These are phyloP conservation scores for Hucho hucho DNA, from an alignment of 2,113 vertebrate species.

Conservation along the genomic window DNA sequence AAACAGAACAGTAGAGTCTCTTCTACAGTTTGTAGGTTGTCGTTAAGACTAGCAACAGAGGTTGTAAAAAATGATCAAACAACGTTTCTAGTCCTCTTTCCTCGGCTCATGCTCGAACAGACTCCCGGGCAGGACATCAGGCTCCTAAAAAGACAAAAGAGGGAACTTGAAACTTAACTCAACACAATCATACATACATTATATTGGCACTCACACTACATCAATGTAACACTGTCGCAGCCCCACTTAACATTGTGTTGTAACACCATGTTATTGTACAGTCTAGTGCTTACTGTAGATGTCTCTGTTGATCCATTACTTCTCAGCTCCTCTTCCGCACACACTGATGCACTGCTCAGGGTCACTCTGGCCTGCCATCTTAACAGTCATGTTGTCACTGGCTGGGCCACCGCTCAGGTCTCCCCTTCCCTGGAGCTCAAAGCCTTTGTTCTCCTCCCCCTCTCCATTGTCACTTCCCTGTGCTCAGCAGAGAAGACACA, in stretches of 20 bases:
- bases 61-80: conserved; percentile 2
- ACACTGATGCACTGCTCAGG: conserved; percentile 41
- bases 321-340: conserved; percentile 24
- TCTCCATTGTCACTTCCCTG: conserved; percentile 54
- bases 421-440: conserved; percentile 16
- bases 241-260: neutral
- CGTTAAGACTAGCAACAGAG: conserved; percentile 28
- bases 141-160: conserved; percentile 40
- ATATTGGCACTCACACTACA: conserved; percentile 19
- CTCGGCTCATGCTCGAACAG: conserved; percentile 10
- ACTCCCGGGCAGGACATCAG: conserved; percentile 29
- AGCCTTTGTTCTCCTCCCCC: conserved; percentile 30
- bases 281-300: conserved; percentile 53
- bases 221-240: conserved; percentile 9
- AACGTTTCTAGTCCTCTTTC: conserved; percentile 27
- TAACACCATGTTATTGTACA: neutral
- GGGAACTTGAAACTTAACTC: conserved; percentile 58
- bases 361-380: conserved; percentile 31
- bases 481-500: conserved; percentile 21
- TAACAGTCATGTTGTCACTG: conserved; percentile 35
- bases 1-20: neutral
- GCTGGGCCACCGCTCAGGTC: neutral
- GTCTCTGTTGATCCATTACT: conserved; percentile 21
- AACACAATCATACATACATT: neutral
- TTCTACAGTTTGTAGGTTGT: conserved; percentile 36